Conservation (phyloP, 2,888 invertebrate species). For the Pyralis farinalis region DNA sequence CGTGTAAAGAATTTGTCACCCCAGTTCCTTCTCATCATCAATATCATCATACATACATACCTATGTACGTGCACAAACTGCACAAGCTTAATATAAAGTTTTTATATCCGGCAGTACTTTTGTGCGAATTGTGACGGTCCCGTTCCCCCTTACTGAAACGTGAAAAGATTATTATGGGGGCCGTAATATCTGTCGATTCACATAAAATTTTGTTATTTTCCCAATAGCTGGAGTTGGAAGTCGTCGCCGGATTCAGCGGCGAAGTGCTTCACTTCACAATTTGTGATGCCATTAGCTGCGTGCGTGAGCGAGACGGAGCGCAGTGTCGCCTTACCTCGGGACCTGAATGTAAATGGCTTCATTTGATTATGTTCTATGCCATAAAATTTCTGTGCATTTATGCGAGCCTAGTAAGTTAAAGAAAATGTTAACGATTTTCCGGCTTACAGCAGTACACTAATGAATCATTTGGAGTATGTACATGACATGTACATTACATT, state of each 20-base stretch:
- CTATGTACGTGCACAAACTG: no score
- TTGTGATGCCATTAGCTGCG: slow-evolving; percentile 67
- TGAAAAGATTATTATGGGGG: slow-evolving; percentile 44
- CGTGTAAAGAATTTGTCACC: no score
- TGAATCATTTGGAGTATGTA: no score
- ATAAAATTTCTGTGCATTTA: slow-evolving; percentile 69
- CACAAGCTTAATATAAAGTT: no score
- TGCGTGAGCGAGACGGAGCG: slow-evolving; percentile 51
- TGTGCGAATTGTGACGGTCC: background rate
- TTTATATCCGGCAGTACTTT: background rate
- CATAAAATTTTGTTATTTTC: slow-evolving; percentile 70
- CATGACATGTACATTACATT: no score
- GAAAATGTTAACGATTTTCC: slow-evolving; percentile 37
- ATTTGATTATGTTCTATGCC: slow-evolving; percentile 69
- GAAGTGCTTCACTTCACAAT: slow-evolving; percentile 60
- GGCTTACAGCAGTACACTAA: no score
- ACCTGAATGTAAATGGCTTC: slow-evolving; percentile 75
- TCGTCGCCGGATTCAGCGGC: slow-evolving; percentile 48
- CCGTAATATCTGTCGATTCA: slow-evolving; percentile 45
- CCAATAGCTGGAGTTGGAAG: slow-evolving; percentile 46
- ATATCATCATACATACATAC: no score
- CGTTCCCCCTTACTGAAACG: slow-evolving; percentile 24
- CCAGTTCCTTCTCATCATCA: no score
- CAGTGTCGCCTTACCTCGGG: slow-evolving; percentile 41
- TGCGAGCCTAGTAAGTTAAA: slow-evolving; percentile 56